phyloP scores from a whole-genome alignment of 23 tunicate genomes.

The Oikopleura albicans region DNA sequence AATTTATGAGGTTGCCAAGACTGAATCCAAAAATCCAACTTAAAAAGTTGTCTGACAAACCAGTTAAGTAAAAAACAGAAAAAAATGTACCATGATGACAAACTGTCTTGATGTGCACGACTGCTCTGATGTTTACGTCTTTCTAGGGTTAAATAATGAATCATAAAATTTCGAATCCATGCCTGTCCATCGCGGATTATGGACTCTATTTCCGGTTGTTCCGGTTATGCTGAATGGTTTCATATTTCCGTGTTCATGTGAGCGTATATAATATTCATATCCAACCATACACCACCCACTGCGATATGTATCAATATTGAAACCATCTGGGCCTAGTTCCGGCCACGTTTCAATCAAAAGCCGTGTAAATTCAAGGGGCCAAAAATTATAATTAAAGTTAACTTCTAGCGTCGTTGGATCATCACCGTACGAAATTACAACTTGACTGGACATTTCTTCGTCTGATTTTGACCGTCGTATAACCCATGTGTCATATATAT shows the following conservation, averaged over 20 bases:
- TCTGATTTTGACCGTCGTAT: not conserved
- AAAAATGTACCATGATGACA: too few species aligned
- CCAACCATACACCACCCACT: not conserved
- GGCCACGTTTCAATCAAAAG: slow-evolving; percentile 11
- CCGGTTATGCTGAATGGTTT: not conserved
- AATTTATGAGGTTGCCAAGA: too few species aligned
- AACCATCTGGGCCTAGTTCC: not conserved
- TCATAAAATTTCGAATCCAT: too few species aligned
- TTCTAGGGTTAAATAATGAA: too few species aligned
- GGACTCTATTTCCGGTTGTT: not conserved
- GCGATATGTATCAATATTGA: not conserved
- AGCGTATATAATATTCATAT: not conserved
- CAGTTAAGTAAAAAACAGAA: too few species aligned
- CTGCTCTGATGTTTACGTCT: too few species aligned
- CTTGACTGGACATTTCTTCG: not conserved
- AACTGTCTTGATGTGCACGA: too few species aligned
- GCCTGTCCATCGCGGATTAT: too few species aligned
- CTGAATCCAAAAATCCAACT: too few species aligned
- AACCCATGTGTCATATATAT: not conserved
- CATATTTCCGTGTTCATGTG: not conserved
- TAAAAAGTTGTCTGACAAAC: too few species aligned
- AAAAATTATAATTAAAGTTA: not conserved
- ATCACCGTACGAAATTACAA: not conserved
- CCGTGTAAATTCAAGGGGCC: not conserved
- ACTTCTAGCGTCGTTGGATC: not conserved